These are phyloP conservation scores for Diaphora mendica DNA, from an alignment of 2,888 invertebrate genomes.

Conservation along the genomic window DNA sequence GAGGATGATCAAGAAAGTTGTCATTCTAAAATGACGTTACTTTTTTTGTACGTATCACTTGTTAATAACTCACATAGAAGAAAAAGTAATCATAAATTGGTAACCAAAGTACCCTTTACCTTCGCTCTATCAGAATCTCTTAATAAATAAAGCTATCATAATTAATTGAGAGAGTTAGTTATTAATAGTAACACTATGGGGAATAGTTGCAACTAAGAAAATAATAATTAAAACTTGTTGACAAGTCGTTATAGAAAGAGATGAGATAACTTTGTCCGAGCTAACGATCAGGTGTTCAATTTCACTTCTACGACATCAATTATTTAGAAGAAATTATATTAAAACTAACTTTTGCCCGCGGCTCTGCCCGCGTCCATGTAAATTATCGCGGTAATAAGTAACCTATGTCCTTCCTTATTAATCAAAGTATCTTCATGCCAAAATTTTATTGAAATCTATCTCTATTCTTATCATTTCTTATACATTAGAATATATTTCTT, in stretches of 20 bases:
- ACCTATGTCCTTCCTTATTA: too few relatives aligned
- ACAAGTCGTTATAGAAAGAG: slow-evolving; percentile 35
- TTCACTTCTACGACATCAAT: slow-evolving; percentile 4
- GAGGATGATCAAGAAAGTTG: not conserved
- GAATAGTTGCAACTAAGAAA: slow-evolving; percentile 32
- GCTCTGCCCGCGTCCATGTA: too few relatives aligned
- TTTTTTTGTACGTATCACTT: not conserved
- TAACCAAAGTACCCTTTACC: not conserved
- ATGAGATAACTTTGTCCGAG: slow-evolving; percentile 31
- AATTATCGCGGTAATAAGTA: too few relatives aligned
- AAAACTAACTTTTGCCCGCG: too few relatives aligned
- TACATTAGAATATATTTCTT: too few relatives aligned
- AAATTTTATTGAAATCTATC: too few relatives aligned
- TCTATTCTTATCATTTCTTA: too few relatives aligned
- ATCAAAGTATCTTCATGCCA: too few relatives aligned
- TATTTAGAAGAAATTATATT: slow-evolving; percentile 2
- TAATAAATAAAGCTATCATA: slow-evolving; percentile 16
- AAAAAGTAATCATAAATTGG: not conserved
- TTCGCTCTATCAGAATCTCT: not conserved
- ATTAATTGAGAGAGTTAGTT: slow-evolving; percentile 36
- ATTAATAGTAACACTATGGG: slow-evolving; percentile 22
- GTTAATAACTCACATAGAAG: not conserved
- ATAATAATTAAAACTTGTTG: slow-evolving; percentile 43
- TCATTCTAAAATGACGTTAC: not conserved
- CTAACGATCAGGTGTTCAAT: slow-evolving; percentile 11